A percentile compares a stretch with the other conserved stretches of the same genome.
Conservation (phyloP, 2,113 vertebrate genomes). For the Anarrhichthys ocellatus region DNA sequence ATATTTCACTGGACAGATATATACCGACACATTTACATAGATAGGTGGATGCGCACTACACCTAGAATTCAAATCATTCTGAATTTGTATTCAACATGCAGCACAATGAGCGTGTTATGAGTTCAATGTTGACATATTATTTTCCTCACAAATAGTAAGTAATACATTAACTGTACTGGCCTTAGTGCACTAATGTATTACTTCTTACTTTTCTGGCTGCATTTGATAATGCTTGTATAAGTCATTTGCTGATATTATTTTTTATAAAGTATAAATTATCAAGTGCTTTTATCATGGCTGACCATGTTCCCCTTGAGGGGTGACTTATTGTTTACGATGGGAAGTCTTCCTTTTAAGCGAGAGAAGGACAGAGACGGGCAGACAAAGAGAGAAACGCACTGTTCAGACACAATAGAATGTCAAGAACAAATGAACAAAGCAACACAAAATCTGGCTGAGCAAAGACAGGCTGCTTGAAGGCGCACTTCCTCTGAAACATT, state of each 20-base stretch:
- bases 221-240: neutral
- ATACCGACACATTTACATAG: slow-evolving; percentile 45
- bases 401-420: slow-evolving; percentile 26
- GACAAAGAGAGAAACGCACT: neutral
- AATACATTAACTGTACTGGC: no score
- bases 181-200: neutral
- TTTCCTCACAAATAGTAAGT: slow-evolving; percentile 14
- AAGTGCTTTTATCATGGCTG: slow-evolving; percentile 3
- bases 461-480: slow-evolving; percentile 53
- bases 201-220: neutral
- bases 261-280: neutral
- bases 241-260: neutral
- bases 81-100: slow-evolving; percentile 33
- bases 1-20: slow-evolving; percentile 73
- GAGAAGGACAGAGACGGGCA: neutral
- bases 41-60: slow-evolving; percentile 21
- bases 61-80: slow-evolving; percentile 47
- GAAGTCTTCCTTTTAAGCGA: slow-evolving; percentile 1
- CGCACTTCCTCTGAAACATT: slow-evolving; percentile 48
- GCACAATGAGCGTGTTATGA: neutral
- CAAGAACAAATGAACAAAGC: slow-evolving; percentile 57
- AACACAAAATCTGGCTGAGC: slow-evolving; percentile 43
- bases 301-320: slow-evolving; percentile 3
- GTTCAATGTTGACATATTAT: neutral
- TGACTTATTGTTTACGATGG: slow-evolving; percentile 1